Percentiles rank a stretch among this genome's conserved stretches.
Conservation (phyloP, 2,888 invertebrate genomes). For the Biston betularia region DNA sequence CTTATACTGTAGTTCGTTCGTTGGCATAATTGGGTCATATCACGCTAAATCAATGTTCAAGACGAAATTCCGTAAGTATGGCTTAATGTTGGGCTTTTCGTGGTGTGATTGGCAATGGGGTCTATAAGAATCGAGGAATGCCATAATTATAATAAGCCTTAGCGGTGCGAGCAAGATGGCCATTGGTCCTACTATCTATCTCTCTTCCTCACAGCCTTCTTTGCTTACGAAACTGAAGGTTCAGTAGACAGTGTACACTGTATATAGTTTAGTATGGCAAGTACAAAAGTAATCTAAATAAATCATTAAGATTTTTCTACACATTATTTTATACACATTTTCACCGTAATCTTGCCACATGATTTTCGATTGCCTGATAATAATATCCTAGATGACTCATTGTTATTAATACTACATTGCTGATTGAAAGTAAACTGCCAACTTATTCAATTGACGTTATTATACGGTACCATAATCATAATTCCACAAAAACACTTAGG, state of each 20-base stretch:
- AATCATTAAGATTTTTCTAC: conserved; percentile 11
- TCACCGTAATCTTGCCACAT: conserved; percentile 8
- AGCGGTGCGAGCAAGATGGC: conserved; percentile 84
- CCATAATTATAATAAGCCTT: conserved; percentile 53
- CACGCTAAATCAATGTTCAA: conserved; percentile 24
- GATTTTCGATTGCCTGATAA: conserved; percentile 13
- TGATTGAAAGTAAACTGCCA: not conserved
- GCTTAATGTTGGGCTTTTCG: conserved; percentile 68
- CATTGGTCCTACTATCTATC: conserved; percentile 74
- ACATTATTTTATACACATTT: not conserved
- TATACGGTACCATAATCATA: not conserved
- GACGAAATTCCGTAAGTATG: conserved; percentile 60
- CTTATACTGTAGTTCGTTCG: conserved; percentile 16
- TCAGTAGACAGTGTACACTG: conserved; percentile 27
- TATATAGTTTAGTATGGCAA: not conserved
- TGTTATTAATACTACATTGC: not conserved
- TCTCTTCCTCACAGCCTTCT: conserved; percentile 67
- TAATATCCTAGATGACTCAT: not conserved
- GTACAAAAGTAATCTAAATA: not conserved
- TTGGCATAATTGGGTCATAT: conserved; percentile 62
- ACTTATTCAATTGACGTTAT: not conserved
- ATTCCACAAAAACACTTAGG: not conserved
- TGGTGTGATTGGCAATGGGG: conserved; percentile 56
- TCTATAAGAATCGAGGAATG: conserved; percentile 46
- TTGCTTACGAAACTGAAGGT: conserved; percentile 75